Evolutionary conservation across 2,113 vertebrate genomes (phyloP).

Genomic region (Athene noctua): DNA sequence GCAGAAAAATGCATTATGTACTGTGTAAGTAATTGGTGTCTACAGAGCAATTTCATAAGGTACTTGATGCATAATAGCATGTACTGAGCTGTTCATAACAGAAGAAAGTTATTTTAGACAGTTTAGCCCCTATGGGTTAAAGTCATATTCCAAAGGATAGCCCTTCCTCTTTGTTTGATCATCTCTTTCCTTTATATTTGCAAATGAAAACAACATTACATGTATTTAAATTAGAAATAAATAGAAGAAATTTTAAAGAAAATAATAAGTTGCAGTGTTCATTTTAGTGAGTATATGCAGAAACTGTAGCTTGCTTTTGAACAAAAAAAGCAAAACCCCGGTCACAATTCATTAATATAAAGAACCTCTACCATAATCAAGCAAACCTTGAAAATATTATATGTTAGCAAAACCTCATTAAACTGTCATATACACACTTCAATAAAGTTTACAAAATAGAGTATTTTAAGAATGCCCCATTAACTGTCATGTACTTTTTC

Average conservation of each 20-base stretch:
- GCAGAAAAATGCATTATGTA: slow-evolving; percentile 61
- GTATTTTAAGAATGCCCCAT: slow-evolving; percentile 28
- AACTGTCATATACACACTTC: background rate
- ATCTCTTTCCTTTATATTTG: slow-evolving; percentile 13
- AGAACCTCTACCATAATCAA: background rate
- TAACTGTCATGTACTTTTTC: slow-evolving; percentile 33
- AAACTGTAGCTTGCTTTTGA: background rate
- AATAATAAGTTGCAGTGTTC: background rate
- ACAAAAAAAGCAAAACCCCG: background rate
- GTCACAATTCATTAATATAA: background rate
- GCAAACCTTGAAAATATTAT: background rate
- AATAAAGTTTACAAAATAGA: slow-evolving; percentile 26
- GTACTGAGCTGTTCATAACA: slow-evolving; percentile 39
- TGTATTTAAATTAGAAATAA: background rate
- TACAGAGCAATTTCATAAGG: slow-evolving; percentile 55
- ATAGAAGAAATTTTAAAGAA: background rate
- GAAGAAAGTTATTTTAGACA: slow-evolving; percentile 20
- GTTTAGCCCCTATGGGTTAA: background rate
- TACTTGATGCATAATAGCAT: slow-evolving; percentile 39
- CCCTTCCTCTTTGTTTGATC: background rate
- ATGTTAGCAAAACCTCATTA: slow-evolving; percentile 17
- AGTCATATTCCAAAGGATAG: background rate
- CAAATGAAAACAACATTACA: background rate
- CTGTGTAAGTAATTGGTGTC: slow-evolving; percentile 57
- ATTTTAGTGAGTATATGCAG: slow-evolving; percentile 3